A percentile compares a stretch with the other conserved stretches of the same genome.
These are phyloP conservation scores for Lasiommata megera DNA, from an alignment of 2,888 invertebrate genomes.

Conservation along the genomic window DNA sequence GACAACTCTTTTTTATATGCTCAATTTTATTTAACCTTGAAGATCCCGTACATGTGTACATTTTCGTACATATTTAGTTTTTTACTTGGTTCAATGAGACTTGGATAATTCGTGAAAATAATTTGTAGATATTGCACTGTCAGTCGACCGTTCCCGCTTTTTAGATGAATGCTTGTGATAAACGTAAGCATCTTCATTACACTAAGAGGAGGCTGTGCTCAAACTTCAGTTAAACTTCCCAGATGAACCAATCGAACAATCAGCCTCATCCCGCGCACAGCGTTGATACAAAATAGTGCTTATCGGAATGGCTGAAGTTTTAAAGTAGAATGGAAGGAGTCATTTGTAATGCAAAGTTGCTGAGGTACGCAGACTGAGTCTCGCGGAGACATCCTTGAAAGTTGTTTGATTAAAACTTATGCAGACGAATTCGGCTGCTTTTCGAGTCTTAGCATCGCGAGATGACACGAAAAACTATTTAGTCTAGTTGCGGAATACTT, in stretches of 20 bases:
- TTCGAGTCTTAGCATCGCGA: not conserved
- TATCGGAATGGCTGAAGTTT: not conserved
- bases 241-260: constrained; percentile 24
- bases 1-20: too few species aligned
- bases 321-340: not conserved
- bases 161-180: too few species aligned
- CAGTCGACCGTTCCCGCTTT: too few species aligned
- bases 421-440: constrained; percentile 31
- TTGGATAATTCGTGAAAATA: too few species aligned
- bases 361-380: constrained; percentile 5
- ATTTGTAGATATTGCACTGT: too few species aligned
- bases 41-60: too few species aligned
- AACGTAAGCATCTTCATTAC: too few species aligned
- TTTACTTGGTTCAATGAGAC: too few species aligned
- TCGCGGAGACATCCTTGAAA: constrained; percentile 33
- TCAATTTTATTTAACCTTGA: too few species aligned
- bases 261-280: not conserved
- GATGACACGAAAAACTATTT: not conserved
- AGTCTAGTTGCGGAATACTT: too few species aligned
- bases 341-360: constrained; percentile 3
- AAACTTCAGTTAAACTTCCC: constrained; percentile 27
- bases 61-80: too few species aligned
- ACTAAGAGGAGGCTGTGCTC: not conserved
- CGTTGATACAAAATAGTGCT: not conserved
- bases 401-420: constrained; percentile 73